phyloP scores from a whole-genome alignment of 2,113 vertebrate genomes.

The Anolis sagrei region DNA sequence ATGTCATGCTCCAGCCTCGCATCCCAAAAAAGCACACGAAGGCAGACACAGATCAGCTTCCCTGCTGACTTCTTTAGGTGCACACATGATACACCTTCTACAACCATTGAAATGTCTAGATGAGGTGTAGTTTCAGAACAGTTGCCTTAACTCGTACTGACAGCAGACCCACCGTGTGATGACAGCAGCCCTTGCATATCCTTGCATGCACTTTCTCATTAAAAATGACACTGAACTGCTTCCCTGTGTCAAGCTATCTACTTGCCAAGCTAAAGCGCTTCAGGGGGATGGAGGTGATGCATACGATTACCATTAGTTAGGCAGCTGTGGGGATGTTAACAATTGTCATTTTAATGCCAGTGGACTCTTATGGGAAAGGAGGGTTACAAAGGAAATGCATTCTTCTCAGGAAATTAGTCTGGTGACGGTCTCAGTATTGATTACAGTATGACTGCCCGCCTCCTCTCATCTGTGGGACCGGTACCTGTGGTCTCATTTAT shows the following conservation, averaged over 20 bases:
- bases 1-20: background rate
- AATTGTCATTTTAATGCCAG: background rate
- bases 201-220: background rate
- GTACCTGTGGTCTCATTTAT: too few relatives aligned
- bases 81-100: background rate
- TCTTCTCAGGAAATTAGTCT: background rate
- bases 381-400: background rate
- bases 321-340: background rate
- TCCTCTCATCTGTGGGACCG: too few relatives aligned
- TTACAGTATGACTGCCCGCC: background rate
- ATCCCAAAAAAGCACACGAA: too few relatives aligned
- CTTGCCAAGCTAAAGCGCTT: background rate
- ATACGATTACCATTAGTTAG: background rate
- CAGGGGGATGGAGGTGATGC: background rate
- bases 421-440: background rate
- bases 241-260: background rate
- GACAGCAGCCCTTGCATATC: background rate
- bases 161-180: background rate
- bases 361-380: background rate
- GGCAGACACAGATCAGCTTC: too few relatives aligned
- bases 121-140: background rate
- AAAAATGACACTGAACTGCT: slow-evolving; percentile 2
- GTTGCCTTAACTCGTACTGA: background rate
- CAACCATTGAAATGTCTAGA: background rate
- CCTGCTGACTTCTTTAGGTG: background rate